phyloP scores from a whole-genome alignment of 2,888 invertebrate species.

The Leptinotarsa tumamoca region DNA sequence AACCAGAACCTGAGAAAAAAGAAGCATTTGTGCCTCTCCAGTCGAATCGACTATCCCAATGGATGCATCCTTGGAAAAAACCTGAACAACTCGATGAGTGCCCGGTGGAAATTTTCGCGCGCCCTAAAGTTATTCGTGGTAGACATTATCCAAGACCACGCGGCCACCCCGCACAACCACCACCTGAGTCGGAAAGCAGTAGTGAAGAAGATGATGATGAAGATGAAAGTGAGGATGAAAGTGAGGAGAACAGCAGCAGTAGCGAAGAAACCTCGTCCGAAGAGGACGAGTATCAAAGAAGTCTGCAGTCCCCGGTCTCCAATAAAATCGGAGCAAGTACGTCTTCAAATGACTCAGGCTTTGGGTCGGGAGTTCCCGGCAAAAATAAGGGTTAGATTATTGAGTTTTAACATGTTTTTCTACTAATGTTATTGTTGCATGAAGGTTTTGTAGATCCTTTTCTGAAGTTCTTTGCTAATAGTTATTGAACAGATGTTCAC shows the following conservation, averaged over 20 bases:
- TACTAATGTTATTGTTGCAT: conserved; percentile 22
- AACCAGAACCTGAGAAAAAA: conserved; percentile 60
- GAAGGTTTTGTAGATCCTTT: neutral
- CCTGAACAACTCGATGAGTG: conserved; percentile 63
- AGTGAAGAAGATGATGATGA: conserved; percentile 61
- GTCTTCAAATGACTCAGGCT: conserved; percentile 87
- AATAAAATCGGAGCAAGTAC: conserved; percentile 73
- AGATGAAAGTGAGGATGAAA: conserved; percentile 34
- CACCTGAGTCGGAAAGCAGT: conserved; percentile 59
- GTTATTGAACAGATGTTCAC: no score
- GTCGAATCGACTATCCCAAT: conserved; percentile 63
- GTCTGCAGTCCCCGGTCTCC: conserved; percentile 54
- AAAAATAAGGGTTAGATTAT: conserved; percentile 73
- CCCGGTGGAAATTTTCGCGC: conserved; percentile 63
- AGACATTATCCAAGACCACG: conserved; percentile 63
- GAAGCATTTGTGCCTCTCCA: conserved; percentile 64
- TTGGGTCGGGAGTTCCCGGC: conserved; percentile 76
- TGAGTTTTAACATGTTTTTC: conserved; percentile 55
- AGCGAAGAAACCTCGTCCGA: conserved; percentile 49
- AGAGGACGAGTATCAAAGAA: conserved; percentile 52
- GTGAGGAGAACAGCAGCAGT: conserved; percentile 54
- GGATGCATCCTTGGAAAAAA: conserved; percentile 64
- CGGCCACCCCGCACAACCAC: conserved; percentile 47
- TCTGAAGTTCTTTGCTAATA: no score
- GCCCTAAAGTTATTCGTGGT: conserved; percentile 63